Evolutionary conservation across 2,888 invertebrate species (phyloP), one percentile per base, ranked within the genome.

Genomic region (Macrostomum cliftonense): DNA sequence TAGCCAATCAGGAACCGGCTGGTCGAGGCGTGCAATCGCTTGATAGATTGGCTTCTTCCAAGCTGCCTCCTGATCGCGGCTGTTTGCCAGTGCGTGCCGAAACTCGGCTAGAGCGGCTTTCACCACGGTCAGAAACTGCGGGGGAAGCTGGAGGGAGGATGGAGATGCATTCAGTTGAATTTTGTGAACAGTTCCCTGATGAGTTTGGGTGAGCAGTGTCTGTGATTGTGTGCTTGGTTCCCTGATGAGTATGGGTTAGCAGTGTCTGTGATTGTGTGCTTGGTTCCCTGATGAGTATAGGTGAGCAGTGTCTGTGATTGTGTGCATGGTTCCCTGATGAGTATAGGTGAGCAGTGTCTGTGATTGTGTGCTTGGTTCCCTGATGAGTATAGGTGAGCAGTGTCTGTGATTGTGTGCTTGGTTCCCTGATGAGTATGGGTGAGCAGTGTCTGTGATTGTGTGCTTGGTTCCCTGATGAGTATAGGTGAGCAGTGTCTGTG

Each of bases 31-130:
- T 64, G 93, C 91, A 74, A 99, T 99, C 66, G 97, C 83, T 66
- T 99, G 99, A 79, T 99, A 99, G 74, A 99, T 99, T 65, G 91
- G 83, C 74, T 99, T 99, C 77, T 99, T 99, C 97, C 97, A 99
- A 67, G 93, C 93, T 73, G 93, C 95, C 71, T 99, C 97, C 7
- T 60, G 46, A 75, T 99, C 97, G 73, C 93, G 89, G 59, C 87
- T 88, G 64, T 83, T 80, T 71, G 85, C 83, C 69, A 99, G 85
- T 60, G 97, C 87, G 73, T 88, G 85, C 82, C 86, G 97, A 78
- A 99, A 99, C 75, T 99, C 97, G 59, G 87, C 79, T 57, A 99
- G 77, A 53, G 97, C 95, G 73, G 89, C 86, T 73, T 99, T 89
- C 55, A 95, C 86, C 60, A 95, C 93, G 71, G 80, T 83, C 72